Percentiles rank a stretch among this genome's conserved stretches.
Conservation (phyloP, 1,140 invertebrate species). For the Drosophila baimaii region DNA sequence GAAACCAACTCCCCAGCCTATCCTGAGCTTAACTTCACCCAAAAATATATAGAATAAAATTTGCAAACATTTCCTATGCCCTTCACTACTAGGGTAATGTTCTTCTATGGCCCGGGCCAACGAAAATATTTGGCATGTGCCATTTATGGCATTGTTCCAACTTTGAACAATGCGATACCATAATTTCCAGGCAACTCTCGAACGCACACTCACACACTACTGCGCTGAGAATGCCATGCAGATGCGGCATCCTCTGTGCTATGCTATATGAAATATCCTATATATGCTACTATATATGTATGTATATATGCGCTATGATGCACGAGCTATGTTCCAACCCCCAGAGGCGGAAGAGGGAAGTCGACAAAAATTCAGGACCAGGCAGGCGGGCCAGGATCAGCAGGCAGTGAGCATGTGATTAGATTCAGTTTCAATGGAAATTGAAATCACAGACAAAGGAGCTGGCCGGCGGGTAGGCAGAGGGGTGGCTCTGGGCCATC, state of each 20-base stretch:
- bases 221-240: slow-evolving; percentile 57
- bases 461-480: slow-evolving; percentile 1
- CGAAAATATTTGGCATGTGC: slow-evolving; percentile 80
- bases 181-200: slow-evolving; percentile 69
- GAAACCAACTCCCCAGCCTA: neutral
- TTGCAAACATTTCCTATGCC: neutral
- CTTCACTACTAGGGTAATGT: slow-evolving; percentile 25
- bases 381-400: slow-evolving; percentile 59
- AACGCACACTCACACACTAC: slow-evolving; percentile 12
- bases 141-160: slow-evolving; percentile 79
- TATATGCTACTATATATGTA: slow-evolving; percentile 20
- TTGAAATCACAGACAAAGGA: slow-evolving; percentile 80
- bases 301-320: slow-evolving; percentile 14
- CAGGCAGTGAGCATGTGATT: slow-evolving; percentile 76
- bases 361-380: slow-evolving; percentile 17
- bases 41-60: neutral
- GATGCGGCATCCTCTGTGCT: slow-evolving; percentile 53
- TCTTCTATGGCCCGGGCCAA: slow-evolving; percentile 23
- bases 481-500: slow-evolving; percentile 37
- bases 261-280: slow-evolving; percentile 51
- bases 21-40: neutral
- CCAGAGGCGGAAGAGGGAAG: slow-evolving; percentile 22
- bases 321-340: slow-evolving; percentile 49
- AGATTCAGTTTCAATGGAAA: slow-evolving; percentile 83
- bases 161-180: slow-evolving; percentile 71